These are phyloP conservation scores for Nebria brevicollis DNA, from an alignment of 2,888 invertebrate species.

Conservation along the genomic window DNA sequence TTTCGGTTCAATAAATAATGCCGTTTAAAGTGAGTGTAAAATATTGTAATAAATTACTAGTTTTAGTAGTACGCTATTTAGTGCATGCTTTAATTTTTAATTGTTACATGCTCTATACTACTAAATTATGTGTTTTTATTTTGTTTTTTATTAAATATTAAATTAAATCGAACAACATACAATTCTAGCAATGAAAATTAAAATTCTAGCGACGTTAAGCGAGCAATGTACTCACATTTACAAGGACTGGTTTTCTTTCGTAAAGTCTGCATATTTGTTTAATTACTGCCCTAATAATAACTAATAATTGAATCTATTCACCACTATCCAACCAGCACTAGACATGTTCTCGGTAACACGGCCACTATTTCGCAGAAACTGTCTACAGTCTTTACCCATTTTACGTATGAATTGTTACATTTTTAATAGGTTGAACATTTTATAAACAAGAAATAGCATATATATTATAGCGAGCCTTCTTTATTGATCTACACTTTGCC, in stretches of 20 bases:
- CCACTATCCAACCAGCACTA: background rate
- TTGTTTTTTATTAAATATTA: too few species aligned
- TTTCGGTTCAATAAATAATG: background rate
- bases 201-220: background rate
- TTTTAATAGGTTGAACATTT: background rate
- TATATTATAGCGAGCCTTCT: conserved; percentile 25
- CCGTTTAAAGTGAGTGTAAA: too few species aligned
- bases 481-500: conserved; percentile 39
- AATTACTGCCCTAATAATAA: conserved; percentile 20
- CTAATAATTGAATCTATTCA: background rate
- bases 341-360: background rate
- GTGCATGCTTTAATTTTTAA: background rate
- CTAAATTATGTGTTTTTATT: too few species aligned
- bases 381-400: conserved; percentile 23
- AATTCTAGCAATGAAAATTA: too few species aligned
- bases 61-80: background rate
- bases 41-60: too few species aligned
- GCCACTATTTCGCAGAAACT: background rate
- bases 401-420: background rate
- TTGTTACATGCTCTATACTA: background rate
- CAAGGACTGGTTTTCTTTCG: conserved; percentile 93
- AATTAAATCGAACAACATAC: too few species aligned
- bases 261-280: conserved; percentile 82
- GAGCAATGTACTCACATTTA: conserved; percentile 81
- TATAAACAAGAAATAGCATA: background rate